These are phyloP conservation scores for Cephus sareptanus DNA, from an alignment of 2,888 invertebrate genomes.

Conservation along the genomic window DNA sequence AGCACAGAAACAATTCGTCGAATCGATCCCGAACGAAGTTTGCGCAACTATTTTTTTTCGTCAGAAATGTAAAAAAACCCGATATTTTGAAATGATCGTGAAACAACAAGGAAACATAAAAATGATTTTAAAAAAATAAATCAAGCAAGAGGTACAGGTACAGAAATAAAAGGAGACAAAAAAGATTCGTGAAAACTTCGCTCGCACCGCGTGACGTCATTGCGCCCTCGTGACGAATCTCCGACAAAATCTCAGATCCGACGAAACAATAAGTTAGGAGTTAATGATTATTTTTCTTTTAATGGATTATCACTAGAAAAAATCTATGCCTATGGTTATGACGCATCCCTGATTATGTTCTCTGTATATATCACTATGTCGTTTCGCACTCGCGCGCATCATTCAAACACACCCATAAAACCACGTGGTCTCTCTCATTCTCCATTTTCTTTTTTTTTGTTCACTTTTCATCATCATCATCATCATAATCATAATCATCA, in stretches of 20 bases:
- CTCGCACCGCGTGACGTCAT: not conserved
- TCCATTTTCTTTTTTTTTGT: not conserved
- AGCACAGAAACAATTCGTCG: slow-evolving; percentile 1
- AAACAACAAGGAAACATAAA: slow-evolving; percentile 28
- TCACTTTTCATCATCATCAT: not conserved
- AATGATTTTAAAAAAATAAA: not conserved
- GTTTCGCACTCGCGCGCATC: not conserved
- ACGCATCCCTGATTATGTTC: slow-evolving; percentile 60
- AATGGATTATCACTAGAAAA: slow-evolving; percentile 24
- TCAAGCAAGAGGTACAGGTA: slow-evolving; percentile 8
- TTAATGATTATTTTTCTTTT: not conserved
- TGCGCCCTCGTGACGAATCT: not conserved
- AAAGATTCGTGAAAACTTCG: not conserved
- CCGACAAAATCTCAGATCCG: slow-evolving; percentile 5
- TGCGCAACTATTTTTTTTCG: not conserved
- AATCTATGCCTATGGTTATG: slow-evolving; percentile 39
- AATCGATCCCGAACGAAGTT: not conserved
- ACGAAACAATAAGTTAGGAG: slow-evolving; percentile 2
- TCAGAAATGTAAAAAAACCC: not conserved
- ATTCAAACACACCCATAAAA: not conserved
- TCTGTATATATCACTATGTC: slow-evolving; percentile 21
- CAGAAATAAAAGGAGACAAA: slow-evolving; percentile 15
- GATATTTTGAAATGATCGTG: slow-evolving; percentile 15
- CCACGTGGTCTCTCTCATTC: not conserved
- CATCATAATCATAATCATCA: not conserved